These are phyloP conservation scores for Lontra canadensis DNA, from an alignment of 2,113 vertebrate genomes.

Conservation along the genomic window DNA sequence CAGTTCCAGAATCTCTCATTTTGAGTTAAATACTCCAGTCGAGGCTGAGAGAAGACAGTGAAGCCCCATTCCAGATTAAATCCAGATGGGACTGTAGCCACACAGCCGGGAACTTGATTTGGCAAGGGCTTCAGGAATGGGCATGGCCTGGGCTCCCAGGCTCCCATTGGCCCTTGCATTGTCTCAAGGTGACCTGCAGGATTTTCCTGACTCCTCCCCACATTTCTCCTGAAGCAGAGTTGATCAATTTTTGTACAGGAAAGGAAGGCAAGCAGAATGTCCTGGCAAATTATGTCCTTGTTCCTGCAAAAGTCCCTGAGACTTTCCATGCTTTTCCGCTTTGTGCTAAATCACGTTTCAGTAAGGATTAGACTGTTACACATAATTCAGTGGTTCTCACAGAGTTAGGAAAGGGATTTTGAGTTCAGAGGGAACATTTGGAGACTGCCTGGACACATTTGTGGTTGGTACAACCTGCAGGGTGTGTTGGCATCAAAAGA, in stretches of 20 bases:
- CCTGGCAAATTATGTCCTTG: not conserved
- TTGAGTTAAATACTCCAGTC: not conserved
- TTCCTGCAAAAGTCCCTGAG: not conserved
- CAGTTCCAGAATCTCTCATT: not conserved
- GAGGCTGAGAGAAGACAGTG: not conserved
- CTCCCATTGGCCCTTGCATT: accelerated
- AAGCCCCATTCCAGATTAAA: not conserved
- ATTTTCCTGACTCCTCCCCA: not conserved
- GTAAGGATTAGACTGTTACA: not conserved
- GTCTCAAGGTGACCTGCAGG: not conserved
- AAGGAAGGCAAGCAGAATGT: not conserved
- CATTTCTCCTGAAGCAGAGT: not conserved
- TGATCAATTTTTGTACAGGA: not conserved
- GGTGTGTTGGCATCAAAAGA: not conserved
- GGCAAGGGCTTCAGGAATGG: not conserved
- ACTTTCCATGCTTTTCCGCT: not conserved
- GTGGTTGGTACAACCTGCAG: not conserved
- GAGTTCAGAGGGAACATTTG: not conserved
- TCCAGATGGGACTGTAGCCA: accelerated
- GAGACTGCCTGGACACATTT: not conserved
- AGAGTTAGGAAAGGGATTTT: not conserved
- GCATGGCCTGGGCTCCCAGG: accelerated
- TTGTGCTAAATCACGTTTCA: not conserved
- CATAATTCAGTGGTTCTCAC: not conserved
- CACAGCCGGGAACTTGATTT: not conserved